These are phyloP conservation scores for Balaeniceps rex DNA, from an alignment of 2,113 vertebrate genomes.

Conservation along the genomic window DNA sequence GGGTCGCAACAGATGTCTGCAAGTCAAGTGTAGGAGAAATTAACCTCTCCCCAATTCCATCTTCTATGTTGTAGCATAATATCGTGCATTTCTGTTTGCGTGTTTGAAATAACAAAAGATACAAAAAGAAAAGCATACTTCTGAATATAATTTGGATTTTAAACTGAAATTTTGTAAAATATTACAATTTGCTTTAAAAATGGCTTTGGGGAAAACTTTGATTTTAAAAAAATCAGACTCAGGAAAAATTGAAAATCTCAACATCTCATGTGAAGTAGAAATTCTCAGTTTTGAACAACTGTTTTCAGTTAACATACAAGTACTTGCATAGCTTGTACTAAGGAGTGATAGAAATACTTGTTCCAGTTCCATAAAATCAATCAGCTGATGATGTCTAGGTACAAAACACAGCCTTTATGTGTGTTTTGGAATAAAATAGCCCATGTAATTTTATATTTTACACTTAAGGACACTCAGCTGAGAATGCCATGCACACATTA, in stretches of 20 bases:
- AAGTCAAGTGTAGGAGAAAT: not conserved
- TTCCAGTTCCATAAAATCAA: not conserved
- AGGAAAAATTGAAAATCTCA: not conserved
- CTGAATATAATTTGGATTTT: not conserved
- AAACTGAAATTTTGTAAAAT: not conserved
- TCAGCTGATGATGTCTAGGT: not conserved
- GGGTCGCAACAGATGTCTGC: not conserved
- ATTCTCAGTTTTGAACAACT: not conserved
- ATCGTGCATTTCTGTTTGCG: not conserved
- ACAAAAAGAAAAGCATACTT: not conserved
- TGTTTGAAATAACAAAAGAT: not conserved
- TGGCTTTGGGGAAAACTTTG: not conserved
- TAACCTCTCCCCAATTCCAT: not conserved
- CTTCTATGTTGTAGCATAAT: not conserved
- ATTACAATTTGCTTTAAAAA: not conserved
- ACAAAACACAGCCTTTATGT: not conserved
- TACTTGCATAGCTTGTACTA: not conserved
- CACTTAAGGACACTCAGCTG: slow-evolving; percentile 22
- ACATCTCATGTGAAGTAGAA: not conserved
- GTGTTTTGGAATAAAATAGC: slow-evolving; percentile 9
- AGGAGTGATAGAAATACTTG: not conserved
- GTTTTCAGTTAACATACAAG: not conserved
- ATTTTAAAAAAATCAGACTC: not conserved
- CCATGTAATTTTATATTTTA: slow-evolving; percentile 51
- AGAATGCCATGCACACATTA: slow-evolving; percentile 12